Evolutionary conservation across 2,888 invertebrate species (phyloP).

Genomic region (Hydrotaea diabolus): DNA sequence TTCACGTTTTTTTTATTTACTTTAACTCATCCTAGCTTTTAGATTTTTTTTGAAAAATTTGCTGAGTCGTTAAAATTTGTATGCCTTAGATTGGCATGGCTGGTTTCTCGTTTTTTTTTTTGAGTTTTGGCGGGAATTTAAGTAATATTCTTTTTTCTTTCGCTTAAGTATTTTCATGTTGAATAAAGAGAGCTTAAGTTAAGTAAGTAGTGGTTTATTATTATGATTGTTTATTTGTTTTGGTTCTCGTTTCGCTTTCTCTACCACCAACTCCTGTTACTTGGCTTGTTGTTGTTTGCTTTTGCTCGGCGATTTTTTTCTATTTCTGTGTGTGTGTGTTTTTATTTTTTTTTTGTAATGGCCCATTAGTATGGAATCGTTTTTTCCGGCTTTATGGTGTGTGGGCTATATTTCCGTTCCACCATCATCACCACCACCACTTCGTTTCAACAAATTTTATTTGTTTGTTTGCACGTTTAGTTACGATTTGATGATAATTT

Average conservation of each 20-base stretch:
- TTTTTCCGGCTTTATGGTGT: neutral
- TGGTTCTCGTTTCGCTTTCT: constrained; percentile 1
- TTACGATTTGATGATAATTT: constrained; percentile 46
- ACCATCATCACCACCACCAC: neutral
- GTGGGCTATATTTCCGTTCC: neutral
- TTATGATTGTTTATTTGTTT: constrained; percentile 29
- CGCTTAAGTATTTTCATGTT: neutral
- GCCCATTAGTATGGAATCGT: constrained; percentile 1
- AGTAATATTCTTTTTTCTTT: neutral
- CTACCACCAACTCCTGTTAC: neutral
- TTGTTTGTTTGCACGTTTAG: constrained; percentile 49
- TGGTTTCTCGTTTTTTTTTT: neutral
- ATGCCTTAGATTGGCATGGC: neutral
- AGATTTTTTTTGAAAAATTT: neutral
- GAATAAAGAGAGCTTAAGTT: neutral
- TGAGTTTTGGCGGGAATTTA: neutral
- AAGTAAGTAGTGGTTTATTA: constrained; percentile 30
- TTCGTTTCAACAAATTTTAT: constrained; percentile 35
- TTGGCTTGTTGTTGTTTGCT: neutral
- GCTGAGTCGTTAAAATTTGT: neutral
- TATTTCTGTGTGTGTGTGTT: neutral
- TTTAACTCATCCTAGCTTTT: neutral
- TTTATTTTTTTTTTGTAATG: neutral
- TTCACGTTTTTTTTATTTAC: neutral
- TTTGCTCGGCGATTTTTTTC: neutral